These are phyloP conservation scores for Empidonax alnorum DNA, from an alignment of 2,113 vertebrate species.

Conservation along the genomic window DNA sequence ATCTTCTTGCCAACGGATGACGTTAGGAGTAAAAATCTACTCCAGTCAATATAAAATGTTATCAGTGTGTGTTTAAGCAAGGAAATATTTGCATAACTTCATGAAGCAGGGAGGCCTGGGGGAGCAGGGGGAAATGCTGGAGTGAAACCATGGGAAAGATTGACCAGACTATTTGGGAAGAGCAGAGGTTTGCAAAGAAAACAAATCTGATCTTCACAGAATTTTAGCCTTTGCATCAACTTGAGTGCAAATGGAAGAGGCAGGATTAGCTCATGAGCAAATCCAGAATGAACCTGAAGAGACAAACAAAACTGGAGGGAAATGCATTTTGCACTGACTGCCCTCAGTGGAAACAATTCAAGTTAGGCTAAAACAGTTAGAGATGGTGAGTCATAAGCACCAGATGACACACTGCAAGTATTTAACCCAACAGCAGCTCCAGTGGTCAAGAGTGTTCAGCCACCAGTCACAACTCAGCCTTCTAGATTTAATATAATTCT, in stretches of 20 bases:
- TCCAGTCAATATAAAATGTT: neutral
- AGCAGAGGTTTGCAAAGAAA: neutral
- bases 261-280: neutral
- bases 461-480: neutral
- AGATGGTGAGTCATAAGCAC: neutral
- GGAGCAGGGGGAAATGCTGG: neutral
- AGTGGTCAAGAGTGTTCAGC: neutral
- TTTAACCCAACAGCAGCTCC: neutral
- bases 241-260: neutral
- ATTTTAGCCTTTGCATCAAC: neutral
- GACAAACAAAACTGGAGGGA: neutral
- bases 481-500: neutral
- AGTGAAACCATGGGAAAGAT: neutral
- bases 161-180: neutral
- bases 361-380: neutral
- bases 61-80: slow-evolving; percentile 5
- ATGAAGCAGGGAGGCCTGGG: neutral
- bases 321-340: neutral
- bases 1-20: neutral
- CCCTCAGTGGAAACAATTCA: neutral
- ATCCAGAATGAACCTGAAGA: neutral
- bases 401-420: neutral
- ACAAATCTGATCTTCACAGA: neutral
- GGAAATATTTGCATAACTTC: slow-evolving; percentile 9
- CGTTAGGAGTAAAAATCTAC: neutral